Percentiles rank a stretch among this genome's conserved stretches.
phyloP scores from a whole-genome alignment of 2,113 vertebrate genomes.

The Thamnaconus septentrionalis region DNA sequence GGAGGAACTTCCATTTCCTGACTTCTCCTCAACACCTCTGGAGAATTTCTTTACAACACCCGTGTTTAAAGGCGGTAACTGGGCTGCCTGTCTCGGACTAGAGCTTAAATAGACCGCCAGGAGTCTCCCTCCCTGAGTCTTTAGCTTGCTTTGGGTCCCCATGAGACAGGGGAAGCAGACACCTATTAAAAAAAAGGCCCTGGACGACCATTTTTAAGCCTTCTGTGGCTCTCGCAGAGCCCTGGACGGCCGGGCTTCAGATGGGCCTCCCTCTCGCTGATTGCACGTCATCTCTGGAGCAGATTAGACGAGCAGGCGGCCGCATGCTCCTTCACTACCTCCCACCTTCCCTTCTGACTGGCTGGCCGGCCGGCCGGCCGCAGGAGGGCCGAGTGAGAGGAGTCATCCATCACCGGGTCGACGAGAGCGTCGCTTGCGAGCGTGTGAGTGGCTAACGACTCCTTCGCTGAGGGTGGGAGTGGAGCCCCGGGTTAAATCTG shows the following conservation, averaged over 20 bases:
- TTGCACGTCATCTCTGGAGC: conserved; percentile 56
- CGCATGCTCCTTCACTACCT: conserved; percentile 43
- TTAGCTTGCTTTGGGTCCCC: conserved; percentile 26
- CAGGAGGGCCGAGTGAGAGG: conserved; percentile 56
- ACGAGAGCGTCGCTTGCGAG: conserved; percentile 37
- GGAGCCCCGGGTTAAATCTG: conserved; percentile 22
- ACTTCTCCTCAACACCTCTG: conserved; percentile 13
- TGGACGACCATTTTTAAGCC: conserved; percentile 48
- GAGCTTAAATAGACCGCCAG: conserved; percentile 48
- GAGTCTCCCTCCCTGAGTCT: conserved; percentile 23
- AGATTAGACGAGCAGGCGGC: conserved; percentile 54
- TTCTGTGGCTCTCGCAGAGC: conserved; percentile 41
- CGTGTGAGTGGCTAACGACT: conserved; percentile 59
- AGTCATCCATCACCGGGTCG: conserved; percentile 69
- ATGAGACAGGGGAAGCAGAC: conserved; percentile 44
- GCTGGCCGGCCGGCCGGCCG: conserved; percentile 26
- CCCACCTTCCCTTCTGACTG: conserved; percentile 54
- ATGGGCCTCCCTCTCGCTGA: conserved; percentile 46
- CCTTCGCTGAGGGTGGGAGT: conserved; percentile 30
- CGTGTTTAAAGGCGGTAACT: conserved; percentile 55
- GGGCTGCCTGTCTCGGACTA: conserved; percentile 39
- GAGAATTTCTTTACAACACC: conserved; percentile 21
- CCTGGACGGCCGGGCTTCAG: conserved; percentile 41
- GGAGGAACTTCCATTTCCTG: conserved; percentile 20
- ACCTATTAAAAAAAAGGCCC: conserved; percentile 56